Conservation (phyloP, 2,797 vertebrate genomes). For the Phataginus tricuspis region DNA sequence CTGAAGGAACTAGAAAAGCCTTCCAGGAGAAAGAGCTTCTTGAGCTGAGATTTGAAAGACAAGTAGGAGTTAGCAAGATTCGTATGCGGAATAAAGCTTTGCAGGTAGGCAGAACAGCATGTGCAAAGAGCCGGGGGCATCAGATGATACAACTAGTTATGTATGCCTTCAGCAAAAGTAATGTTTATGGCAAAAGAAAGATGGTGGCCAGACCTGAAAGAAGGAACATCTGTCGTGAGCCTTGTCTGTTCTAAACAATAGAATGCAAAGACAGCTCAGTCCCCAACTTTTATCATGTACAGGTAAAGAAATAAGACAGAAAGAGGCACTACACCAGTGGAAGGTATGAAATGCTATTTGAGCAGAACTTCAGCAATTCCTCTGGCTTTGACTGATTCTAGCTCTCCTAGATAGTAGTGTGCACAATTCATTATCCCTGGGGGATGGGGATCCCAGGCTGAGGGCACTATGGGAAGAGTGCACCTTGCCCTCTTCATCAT, state of each 20-base stretch:
- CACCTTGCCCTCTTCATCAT: not conserved
- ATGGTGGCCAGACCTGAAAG: not conserved
- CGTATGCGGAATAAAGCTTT: not conserved
- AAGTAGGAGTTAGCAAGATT: not conserved
- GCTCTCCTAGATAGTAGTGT: not conserved
- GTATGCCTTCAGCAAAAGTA: not conserved
- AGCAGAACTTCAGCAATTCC: not conserved
- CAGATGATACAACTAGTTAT: not conserved
- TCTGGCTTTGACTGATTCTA: not conserved
- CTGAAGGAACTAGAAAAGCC: not conserved
- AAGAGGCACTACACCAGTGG: fast-evolving
- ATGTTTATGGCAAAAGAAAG: not conserved
- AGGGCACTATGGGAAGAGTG: not conserved
- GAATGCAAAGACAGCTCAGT: not conserved
- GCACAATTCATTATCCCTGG: not conserved
- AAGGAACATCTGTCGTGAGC: not conserved
- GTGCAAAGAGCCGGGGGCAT: not conserved
- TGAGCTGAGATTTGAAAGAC: not conserved
- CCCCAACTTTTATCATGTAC: too few relatives aligned
- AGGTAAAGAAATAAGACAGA: not conserved
- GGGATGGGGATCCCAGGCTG: not conserved
- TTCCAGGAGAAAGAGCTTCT: not conserved
- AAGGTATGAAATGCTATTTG: too few relatives aligned
- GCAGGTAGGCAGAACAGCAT: not conserved
- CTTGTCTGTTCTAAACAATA: not conserved